These are phyloP conservation scores for Mustelus asterias DNA, from an alignment of 2,113 vertebrate genomes.

Conservation along the genomic window DNA sequence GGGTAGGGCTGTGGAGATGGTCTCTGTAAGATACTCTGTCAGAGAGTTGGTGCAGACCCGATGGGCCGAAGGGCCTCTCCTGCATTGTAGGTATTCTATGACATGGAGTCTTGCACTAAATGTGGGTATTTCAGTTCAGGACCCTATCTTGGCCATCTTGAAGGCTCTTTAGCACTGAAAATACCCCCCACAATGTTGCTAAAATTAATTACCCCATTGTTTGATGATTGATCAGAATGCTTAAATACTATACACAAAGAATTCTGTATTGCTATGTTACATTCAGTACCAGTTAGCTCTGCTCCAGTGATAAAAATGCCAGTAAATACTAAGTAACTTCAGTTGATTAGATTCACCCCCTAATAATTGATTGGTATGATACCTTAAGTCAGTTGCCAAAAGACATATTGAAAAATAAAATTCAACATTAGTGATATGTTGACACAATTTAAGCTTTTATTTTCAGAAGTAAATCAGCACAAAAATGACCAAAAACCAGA, in stretches of 20 bases:
- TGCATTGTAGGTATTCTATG: too few relatives aligned
- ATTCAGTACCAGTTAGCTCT: too few relatives aligned
- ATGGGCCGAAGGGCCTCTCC: too few relatives aligned
- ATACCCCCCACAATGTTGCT: not conserved
- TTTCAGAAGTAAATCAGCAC: not conserved
- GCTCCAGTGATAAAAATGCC: not conserved
- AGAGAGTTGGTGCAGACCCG: too few relatives aligned
- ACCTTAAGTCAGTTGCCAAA: not conserved
- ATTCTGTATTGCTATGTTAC: not conserved
- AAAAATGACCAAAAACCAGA: not conserved
- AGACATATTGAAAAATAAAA: not conserved
- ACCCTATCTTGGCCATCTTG: not conserved
- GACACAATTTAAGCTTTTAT: not conserved
- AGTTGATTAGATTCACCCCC: not conserved
- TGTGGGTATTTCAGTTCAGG: not conserved
- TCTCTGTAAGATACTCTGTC: too few relatives aligned
- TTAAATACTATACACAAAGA: not conserved
- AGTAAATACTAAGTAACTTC: not conserved
- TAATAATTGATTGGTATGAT: not conserved
- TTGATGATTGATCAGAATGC: not conserved
- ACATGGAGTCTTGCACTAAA: not conserved
- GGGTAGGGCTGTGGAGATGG: too few relatives aligned
- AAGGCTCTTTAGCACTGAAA: not conserved
- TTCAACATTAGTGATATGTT: not conserved
- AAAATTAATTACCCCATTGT: not conserved